Conservation (phyloP, 2,888 invertebrate genomes). For the Dynastes grantii region DNA sequence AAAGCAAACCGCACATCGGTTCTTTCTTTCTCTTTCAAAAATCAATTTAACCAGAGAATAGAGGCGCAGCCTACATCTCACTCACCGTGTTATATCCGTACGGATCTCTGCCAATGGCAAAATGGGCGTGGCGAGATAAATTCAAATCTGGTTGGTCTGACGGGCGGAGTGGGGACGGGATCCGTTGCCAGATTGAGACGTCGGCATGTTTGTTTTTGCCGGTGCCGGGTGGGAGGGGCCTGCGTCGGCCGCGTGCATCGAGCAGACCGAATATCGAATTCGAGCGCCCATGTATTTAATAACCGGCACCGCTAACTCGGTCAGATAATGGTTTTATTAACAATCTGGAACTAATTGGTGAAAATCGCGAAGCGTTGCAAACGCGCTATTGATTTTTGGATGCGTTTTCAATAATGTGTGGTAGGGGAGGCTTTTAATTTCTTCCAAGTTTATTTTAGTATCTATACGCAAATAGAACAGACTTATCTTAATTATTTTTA, state of each 20-base stretch:
- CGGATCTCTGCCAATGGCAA: constrained; percentile 64
- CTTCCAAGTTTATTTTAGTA: too few relatives aligned
- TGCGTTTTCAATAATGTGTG: too few relatives aligned
- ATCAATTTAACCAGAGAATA: constrained; percentile 53
- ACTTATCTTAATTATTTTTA: too few relatives aligned
- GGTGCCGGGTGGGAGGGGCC: constrained; percentile 64
- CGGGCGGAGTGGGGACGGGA: constrained; percentile 61
- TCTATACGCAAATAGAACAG: too few relatives aligned
- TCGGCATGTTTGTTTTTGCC: constrained; percentile 71
- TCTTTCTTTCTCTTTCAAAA: constrained; percentile 48
- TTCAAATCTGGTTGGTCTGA: constrained; percentile 61
- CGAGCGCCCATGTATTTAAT: constrained; percentile 66
- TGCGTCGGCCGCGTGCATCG: constrained; percentile 62
- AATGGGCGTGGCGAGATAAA: constrained; percentile 63
- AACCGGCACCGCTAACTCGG: constrained; percentile 59
- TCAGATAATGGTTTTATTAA: constrained; percentile 69
- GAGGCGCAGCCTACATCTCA: constrained; percentile 52
- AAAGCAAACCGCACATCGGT: constrained; percentile 14
- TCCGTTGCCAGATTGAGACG: constrained; percentile 67
- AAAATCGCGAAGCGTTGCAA: constrained; percentile 26
- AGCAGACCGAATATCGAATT: constrained; percentile 67
- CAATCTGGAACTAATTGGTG: constrained; percentile 58
- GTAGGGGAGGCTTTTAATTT: too few relatives aligned
- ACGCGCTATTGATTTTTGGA: neutral
- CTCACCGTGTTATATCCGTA: constrained; percentile 48